Percentiles rank a stretch among this genome's conserved stretches.
Conservation (phyloP, 2,797 vertebrate species). For the Sebastes diploproa region DNA sequence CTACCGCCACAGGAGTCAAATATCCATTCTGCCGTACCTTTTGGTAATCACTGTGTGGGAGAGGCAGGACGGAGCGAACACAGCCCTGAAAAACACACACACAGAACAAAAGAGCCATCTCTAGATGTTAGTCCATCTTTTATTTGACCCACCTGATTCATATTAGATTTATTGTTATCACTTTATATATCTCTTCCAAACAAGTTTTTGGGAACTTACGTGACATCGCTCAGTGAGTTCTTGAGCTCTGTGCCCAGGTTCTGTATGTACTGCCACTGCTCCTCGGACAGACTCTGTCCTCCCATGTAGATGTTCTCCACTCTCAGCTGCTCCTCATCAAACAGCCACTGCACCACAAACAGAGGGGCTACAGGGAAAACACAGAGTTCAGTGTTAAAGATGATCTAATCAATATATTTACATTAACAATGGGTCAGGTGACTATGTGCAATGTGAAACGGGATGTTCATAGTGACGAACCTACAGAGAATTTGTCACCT, state of each 20-base stretch:
- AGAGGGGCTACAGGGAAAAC: constrained; percentile 78
- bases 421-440: neutral
- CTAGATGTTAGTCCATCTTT: neutral
- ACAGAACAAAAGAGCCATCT: constrained; percentile 6
- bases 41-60: constrained; percentile 86
- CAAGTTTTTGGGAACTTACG: constrained; percentile 71
- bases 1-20: constrained; percentile 11
- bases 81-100: constrained; percentile 76
- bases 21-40: constrained; percentile 79
- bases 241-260: constrained; percentile 86
- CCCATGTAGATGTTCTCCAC: constrained; percentile 88
- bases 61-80: constrained; percentile 88
- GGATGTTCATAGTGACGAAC: neutral
- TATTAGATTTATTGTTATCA: neutral
- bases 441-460: neutral
- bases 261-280: constrained; percentile 88
- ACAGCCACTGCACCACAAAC: constrained; percentile 89
- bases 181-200: neutral
- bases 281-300: constrained; percentile 80
- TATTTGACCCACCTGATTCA: neutral
- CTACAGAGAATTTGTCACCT: neutral
- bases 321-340: constrained; percentile 87
- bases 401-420: neutral
- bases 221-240: constrained; percentile 84
- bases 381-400: neutral